Conservation (phyloP, 1,140 invertebrate species). For the Drosophila subobscura region DNA sequence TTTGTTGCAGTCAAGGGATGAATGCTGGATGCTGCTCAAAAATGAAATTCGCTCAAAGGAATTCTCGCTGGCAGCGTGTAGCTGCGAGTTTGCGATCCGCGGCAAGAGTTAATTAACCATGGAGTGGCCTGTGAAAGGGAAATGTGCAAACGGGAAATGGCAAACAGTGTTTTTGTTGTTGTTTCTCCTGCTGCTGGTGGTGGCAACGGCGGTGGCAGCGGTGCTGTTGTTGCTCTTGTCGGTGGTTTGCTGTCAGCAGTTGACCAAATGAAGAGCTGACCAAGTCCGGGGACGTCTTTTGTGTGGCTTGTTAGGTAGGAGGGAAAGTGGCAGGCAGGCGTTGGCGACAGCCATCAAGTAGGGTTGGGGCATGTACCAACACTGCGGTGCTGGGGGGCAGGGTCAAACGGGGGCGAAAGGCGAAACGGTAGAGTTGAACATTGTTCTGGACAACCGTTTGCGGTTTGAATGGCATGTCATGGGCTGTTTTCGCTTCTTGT, state of each 20-base stretch:
- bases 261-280: constrained; percentile 76
- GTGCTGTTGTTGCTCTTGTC: constrained; percentile 4
- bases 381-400: background rate
- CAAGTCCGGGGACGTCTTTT: constrained; percentile 61
- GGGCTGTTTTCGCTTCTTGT: constrained; percentile 4
- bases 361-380: background rate
- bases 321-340: constrained; percentile 27
- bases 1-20: constrained; percentile 36
- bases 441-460: constrained; percentile 39
- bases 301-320: constrained; percentile 40
- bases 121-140: constrained; percentile 23
- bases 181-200: constrained; percentile 24
- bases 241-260: constrained; percentile 55
- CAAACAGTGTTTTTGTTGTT: constrained; percentile 39
- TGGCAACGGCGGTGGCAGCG: constrained; percentile 2
- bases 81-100: constrained; percentile 22
- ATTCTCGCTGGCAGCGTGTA: constrained; percentile 47
- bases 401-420: background rate
- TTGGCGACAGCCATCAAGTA: background rate
- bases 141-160: constrained; percentile 17
- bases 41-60: constrained; percentile 72
- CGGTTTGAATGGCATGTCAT: constrained; percentile 21
- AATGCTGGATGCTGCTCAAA: constrained; percentile 30
- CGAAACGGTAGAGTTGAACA: constrained; percentile 23
- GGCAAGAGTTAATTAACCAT: constrained; percentile 73